Conservation (phyloP, 2,113 vertebrate genomes). For the Crotalus tigris region DNA sequence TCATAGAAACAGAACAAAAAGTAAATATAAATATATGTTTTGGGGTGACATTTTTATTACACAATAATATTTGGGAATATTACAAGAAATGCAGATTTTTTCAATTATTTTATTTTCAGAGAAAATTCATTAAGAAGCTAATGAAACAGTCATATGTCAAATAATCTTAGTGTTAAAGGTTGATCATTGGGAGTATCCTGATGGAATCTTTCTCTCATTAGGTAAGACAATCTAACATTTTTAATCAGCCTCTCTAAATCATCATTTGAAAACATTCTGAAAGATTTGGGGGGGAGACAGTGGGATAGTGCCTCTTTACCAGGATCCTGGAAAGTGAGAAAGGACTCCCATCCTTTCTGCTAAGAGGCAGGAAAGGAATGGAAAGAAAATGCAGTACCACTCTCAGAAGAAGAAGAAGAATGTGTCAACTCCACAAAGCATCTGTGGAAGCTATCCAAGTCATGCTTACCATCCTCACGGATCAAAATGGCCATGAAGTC, state of each 20-base stretch:
- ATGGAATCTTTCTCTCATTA: not conserved
- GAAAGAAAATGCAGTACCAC: no score
- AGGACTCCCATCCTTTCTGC: not conserved
- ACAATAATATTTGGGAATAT: not conserved
- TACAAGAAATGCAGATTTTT: not conserved
- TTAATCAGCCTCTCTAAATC: not conserved
- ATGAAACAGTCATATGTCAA: not conserved
- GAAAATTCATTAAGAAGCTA: not conserved
- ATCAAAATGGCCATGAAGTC: conserved; percentile 94
- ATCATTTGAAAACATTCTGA: not conserved
- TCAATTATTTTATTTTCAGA: not conserved
- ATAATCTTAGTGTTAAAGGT: not conserved
- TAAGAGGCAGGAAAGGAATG: not conserved
- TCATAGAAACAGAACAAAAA: not conserved
- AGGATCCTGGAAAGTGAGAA: not conserved
- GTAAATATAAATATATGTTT: not conserved
- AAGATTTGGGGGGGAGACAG: not conserved
- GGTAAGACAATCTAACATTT: not conserved
- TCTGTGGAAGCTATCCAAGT: no score
- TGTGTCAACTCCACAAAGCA: not conserved
- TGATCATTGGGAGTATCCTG: not conserved
- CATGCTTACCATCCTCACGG: conserved; percentile 82
- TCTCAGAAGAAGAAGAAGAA: not conserved
- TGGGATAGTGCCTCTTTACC: not conserved
- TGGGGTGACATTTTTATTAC: not conserved